Percentiles rank a stretch among this genome's conserved stretches.
phyloP scores from a whole-genome alignment of 2,113 vertebrate genomes.

The Ia io region DNA sequence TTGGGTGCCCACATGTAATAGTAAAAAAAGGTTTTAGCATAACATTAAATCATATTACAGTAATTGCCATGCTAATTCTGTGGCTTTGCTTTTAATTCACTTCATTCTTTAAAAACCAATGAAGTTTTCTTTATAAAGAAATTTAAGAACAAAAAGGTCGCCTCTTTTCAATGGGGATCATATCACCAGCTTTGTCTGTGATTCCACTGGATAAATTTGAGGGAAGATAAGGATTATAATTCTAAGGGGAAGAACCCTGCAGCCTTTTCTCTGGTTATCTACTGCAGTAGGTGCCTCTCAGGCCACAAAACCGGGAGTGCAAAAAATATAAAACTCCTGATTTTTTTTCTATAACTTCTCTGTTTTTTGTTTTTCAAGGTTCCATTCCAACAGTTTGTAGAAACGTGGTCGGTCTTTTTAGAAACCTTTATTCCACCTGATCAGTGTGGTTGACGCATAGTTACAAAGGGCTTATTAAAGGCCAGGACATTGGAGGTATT shows the following conservation, averaged over 20 bases:
- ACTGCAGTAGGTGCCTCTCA: no score
- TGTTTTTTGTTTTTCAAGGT: background rate
- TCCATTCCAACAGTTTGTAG: background rate
- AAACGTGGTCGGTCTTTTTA: background rate
- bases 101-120: background rate
- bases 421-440: rapidly evolving
- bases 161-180: background rate
- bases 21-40: background rate
- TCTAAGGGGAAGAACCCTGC: no score
- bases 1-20: background rate
- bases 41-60: background rate
- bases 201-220: background rate
- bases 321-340: background rate
- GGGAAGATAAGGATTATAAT: background rate
- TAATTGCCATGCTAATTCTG: background rate
- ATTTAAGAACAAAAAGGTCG: background rate
- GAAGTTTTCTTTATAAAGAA: background rate
- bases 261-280: background rate
- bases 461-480: background rate
- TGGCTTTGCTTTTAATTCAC: constrained; percentile 9
- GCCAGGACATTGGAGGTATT: background rate
- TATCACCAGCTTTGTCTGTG: background rate
- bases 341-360: background rate
- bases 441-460: background rate
- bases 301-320: background rate